Percentiles rank a stretch among this genome's conserved stretches.
Conservation (phyloP, 1,140 invertebrate genomes). For the Apocrypta bakeri region DNA sequence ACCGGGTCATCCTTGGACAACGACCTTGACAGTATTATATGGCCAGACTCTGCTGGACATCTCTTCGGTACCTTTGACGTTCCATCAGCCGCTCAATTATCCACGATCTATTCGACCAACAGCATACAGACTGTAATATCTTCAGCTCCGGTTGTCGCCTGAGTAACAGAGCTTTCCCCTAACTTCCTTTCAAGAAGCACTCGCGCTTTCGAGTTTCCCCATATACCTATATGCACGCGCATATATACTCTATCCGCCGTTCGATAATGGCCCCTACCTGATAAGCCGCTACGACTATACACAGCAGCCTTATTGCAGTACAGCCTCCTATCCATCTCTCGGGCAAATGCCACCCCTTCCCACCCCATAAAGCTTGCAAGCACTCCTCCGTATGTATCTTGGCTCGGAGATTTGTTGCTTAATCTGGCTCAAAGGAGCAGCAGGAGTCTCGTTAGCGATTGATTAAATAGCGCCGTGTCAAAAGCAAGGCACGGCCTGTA, state of each 20-base stretch:
- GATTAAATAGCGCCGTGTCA: conserved; percentile 41
- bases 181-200: no score
- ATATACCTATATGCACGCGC: neutral
- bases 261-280: conserved; percentile 28
- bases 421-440: conserved; percentile 36
- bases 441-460: conserved; percentile 46
- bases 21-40: neutral
- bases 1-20: conserved; percentile 22
- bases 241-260: neutral
- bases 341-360: neutral
- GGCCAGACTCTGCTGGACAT: neutral
- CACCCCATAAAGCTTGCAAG: neutral
- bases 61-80: conserved; percentile 43
- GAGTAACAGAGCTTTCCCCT: no score
- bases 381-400: conserved; percentile 1
- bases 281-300: conserved; percentile 17
- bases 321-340: conserved; percentile 7
- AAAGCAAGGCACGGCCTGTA: conserved; percentile 2
- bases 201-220: no score
- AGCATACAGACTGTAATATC: neutral
- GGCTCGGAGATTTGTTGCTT: conserved; percentile 42
- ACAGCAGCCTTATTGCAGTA: neutral
- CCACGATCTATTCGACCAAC: neutral
- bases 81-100: conserved; percentile 56
- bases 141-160: neutral